Evolutionary conservation across 2,113 vertebrate genomes (phyloP).

Genomic region (Pipra filicauda): DNA sequence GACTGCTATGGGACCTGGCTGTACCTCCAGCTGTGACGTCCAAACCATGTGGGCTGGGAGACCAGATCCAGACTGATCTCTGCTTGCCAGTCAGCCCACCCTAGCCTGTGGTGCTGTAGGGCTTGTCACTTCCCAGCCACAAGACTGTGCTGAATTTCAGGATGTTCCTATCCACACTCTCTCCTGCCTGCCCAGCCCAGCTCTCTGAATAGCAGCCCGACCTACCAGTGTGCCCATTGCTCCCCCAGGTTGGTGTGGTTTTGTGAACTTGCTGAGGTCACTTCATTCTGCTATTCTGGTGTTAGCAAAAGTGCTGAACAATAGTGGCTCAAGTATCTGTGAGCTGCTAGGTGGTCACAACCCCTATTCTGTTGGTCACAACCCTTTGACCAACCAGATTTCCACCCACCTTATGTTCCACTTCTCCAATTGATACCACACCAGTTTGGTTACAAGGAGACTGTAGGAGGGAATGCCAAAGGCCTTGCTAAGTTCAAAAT

Average conservation of each 20-base stretch:
- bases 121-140: neutral
- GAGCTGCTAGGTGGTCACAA: neutral
- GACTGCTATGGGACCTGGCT: neutral
- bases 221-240: accelerated
- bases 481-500: neutral
- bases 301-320: neutral
- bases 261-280: neutral
- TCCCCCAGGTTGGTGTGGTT: accelerated
- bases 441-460: neutral
- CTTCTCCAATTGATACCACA: neutral
- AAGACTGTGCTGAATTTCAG: neutral
- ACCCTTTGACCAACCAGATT: neutral
- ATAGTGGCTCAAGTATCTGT: too few species aligned
- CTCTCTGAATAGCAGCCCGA: neutral
- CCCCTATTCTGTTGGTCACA: neutral
- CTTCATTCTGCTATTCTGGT: neutral
- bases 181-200: neutral
- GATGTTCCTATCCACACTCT: neutral
- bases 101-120: neutral
- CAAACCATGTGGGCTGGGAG: neutral
- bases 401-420: neutral
- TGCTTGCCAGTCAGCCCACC: neutral
- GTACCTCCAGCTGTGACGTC: neutral
- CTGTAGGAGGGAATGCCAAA: neutral
- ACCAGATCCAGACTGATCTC: neutral